Base-by-base conservation (phyloP, 1,140 invertebrate genomes). In the Yoshiicerus persimilis region DNA sequence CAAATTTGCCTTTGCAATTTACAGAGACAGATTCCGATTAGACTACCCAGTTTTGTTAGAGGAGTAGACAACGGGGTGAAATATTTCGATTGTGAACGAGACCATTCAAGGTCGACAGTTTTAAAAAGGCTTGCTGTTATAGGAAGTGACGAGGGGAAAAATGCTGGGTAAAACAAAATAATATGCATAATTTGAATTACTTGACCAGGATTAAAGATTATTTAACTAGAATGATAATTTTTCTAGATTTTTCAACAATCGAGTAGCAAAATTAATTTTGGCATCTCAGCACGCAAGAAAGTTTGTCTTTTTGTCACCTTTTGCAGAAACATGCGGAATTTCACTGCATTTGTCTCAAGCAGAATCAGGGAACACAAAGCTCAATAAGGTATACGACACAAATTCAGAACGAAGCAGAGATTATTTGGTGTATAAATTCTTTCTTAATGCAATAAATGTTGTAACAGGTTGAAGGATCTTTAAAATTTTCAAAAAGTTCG, bases 31-130 rank as follows among this genome's bases (percentile, higher is more conserved):
- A 32, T 80, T 0, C 75, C 75, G 2, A 23, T 80, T 4, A 34
- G 23, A 32, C 13, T 84, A 0, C 84, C 23, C 13, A 4, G 4
- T n/a, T 6, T 56, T 4, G 10, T 89, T 2, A 62, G 13, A 66
- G 90, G 89, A n/a, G 16, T 90, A 0, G 87, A 66, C 32, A n/a
- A 11, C 2, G 39, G 66, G 2, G 13, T 88, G 1, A 80, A 88
- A 34, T 90, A 90, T 75, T 89, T 89, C 75, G 89, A 90, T 38
- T 91, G 90, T 70, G 90, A 91, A 80, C 36, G 90, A 32, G 88
- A 90, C 23, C 77, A 88, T 34, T 89, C 88, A 8, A 89, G 62
- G 77, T n/a, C 23, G 16, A 23, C 88, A 0, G 6, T 89, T 5
- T 27, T 90, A 13, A 87, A 86, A 32, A 88, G 86, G 38, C 9